Percentiles rank a stretch among this genome's conserved stretches.
These are phyloP conservation scores for Clytia hemisphaerica DNA, from an alignment of 30 jellyfish, hydroid and myxozoan species.

Conservation along the genomic window DNA sequence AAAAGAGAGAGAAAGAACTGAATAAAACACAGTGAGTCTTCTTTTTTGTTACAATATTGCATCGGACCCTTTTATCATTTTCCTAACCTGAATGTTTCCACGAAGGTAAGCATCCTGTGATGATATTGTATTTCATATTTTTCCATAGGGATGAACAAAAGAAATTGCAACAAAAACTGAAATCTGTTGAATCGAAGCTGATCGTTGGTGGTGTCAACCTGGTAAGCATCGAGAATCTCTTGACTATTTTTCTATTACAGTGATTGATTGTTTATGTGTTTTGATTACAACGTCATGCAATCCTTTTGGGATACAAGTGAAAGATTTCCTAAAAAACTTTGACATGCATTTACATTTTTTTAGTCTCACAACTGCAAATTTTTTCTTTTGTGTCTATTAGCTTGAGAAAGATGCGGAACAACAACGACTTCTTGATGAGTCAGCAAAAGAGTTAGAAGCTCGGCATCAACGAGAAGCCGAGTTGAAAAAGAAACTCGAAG, in stretches of 20 bases:
- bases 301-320: too few relatives aligned
- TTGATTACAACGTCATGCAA: too few relatives aligned
- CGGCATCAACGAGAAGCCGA: conserved; percentile 70
- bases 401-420: conserved; percentile 96
- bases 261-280: too few relatives aligned
- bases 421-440: conserved; percentile 72
- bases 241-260: too few relatives aligned
- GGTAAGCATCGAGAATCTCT: conserved; percentile 35
- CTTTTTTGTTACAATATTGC: conserved; percentile 49
- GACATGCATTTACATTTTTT: too few relatives aligned
- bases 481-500: conserved; percentile 66
- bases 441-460: conserved; percentile 84
- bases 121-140: not conserved
- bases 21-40: conserved; percentile 66
- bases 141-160: conserved; percentile 68
- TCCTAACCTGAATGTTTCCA: not conserved
- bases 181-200: conserved; percentile 87
- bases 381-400: conserved; percentile 26
- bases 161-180: conserved; percentile 71
- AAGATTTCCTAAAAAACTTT: too few relatives aligned
- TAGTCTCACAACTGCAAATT: not conserved
- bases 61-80: not conserved
- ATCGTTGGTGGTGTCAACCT: conserved; percentile 93
- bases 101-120: conserved; percentile 27
- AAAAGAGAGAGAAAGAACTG: conserved; percentile 65